Base-by-base conservation (phyloP, 1,140 invertebrate genomes). In the Heliconius eleuchia region DNA sequence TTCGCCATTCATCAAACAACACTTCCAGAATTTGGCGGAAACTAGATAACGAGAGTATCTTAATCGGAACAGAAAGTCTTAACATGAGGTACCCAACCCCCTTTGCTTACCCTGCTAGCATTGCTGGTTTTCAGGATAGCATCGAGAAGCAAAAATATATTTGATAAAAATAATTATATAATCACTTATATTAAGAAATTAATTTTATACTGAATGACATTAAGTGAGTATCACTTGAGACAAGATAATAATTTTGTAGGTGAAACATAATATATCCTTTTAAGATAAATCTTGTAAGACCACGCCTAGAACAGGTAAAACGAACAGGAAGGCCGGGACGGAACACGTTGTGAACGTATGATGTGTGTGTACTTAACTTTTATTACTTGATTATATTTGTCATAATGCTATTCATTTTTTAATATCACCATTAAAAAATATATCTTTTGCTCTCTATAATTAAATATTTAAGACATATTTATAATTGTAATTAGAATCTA, bases 301-400 rank as follows among this genome's bases (percentile, higher is more conserved):
- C 72, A 50, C 16, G 52, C 72, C 78, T 50, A 60, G 30, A 37
- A 60, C 76, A 39, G 46, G 39, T 76, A 74, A 73, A 74, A 77
- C 72, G 66, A 77, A 57, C 78, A 82, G 78, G 81, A 80, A 82
- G 72, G 30, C 42, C 70, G 70, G 60, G 23, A 77, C 78, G 78
- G 78, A 82, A 80, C 78, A 77, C 71, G 72, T 39, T 71, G 52
- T 34, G 27, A 66, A 66, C 16, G 19, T 70, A 37, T 71, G 60
- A 71, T 50, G 50, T 72, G 46, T 77, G 4, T 27, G 23, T 30
- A 76, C 60, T 37, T 71, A 71, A 77, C 23, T 27, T 42, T 46
- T 27, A 42, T 23, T 42, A 71, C n/a, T 71, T 42, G 2, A 27
- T 76, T 76, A 46, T 18, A 18, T 76, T 16, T 66, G 27, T 66